Percentiles rank a stretch among this genome's conserved stretches.
Evolutionary conservation across 1,140 invertebrate species (phyloP).

Genomic region (Caenorhabditis brenneri): DNA sequence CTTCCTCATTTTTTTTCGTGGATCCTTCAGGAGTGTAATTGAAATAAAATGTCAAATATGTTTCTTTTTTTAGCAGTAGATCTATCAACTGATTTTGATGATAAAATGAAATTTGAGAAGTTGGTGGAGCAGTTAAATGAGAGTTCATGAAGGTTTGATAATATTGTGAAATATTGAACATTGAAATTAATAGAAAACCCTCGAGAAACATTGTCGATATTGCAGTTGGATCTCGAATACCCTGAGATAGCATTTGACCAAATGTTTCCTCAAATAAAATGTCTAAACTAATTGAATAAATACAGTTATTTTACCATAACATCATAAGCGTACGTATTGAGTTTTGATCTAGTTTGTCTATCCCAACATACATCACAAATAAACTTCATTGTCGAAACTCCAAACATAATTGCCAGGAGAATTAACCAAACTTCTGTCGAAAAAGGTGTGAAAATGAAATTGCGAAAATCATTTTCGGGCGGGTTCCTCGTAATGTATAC

Average conservation of each 20-base stretch:
- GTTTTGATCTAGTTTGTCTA: slow-evolving; percentile 13
- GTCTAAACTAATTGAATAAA: not conserved
- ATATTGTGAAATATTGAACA: slow-evolving; percentile 52
- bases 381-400: slow-evolving; percentile 46
- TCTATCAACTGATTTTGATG: slow-evolving; percentile 55
- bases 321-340: slow-evolving; percentile 19
- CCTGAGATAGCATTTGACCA: slow-evolving; percentile 53
- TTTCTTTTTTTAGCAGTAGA: slow-evolving; percentile 26
- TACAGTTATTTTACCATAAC: not conserved
- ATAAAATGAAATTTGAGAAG: slow-evolving; percentile 54
- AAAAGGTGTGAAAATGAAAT: slow-evolving; percentile 53
- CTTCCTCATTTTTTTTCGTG: slow-evolving; percentile 38
- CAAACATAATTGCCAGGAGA: slow-evolving; percentile 39
- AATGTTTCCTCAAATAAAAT: slow-evolving; percentile 55
- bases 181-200: slow-evolving; percentile 37
- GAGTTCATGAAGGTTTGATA: slow-evolving; percentile 56
- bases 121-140: slow-evolving; percentile 48
- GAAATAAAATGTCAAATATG: slow-evolving; percentile 46
- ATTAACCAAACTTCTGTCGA: slow-evolving; percentile 32
- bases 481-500: slow-evolving; percentile 52
- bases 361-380: slow-evolving; percentile 33
- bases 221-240: slow-evolving; percentile 28
- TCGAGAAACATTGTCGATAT: slow-evolving; percentile 50
- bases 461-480: slow-evolving; percentile 49
- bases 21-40: slow-evolving; percentile 50